Evolutionary conservation across 2,797 vertebrate species (phyloP), one percentile per base, ranked within the genome.

Genomic region (Hippopotamyrus pictus): DNA sequence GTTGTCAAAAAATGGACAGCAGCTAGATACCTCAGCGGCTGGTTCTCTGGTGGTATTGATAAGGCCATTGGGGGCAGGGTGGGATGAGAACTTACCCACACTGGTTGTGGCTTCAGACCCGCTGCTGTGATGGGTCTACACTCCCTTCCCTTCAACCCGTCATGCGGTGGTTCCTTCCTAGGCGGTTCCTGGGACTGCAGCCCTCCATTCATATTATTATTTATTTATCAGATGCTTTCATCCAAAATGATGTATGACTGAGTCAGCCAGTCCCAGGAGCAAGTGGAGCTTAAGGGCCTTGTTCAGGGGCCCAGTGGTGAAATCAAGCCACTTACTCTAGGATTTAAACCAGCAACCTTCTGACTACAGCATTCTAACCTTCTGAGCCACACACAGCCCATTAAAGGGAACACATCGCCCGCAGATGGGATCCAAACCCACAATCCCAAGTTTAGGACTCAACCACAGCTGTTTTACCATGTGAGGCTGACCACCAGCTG

Each of bases 1-100:
- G 92, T 93, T 91, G 92, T 95, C 25, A 53, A 54, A 94, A 94
- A 94, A 92, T 91, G 90, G 92, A 90, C 93, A 93, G 94, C 48
- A 4, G 87, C 37, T 88, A 46, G 83, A 79, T 17, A 92, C 93
- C 93, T 93, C 92, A 90, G 91, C 93, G 93, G 93, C 92, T 94
- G 94, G 92, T 93, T 92, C 94, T 94, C 91, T 92, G 90, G 92
- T 92, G 84, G 62, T 93, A 95, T 94, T 94, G 95, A 96, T 96
- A 96, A 95, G 94, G 89, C 86, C 93, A 79, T 51, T 89, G 65
- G 89, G 90, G 87, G 44, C 46, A 76, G 37, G 3, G 22, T 69
- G 83, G 48, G 48, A 51, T 50, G 48, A 86, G 50, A 86, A 86
- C 48, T 48, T 50, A 85, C 46, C 83, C 25, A 29, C 19, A 29